A percentile compares a stretch with the other conserved stretches of the same genome.
These are phyloP conservation scores for Agrotis ipsilon DNA, from an alignment of 2,888 invertebrate species.

Conservation along the genomic window DNA sequence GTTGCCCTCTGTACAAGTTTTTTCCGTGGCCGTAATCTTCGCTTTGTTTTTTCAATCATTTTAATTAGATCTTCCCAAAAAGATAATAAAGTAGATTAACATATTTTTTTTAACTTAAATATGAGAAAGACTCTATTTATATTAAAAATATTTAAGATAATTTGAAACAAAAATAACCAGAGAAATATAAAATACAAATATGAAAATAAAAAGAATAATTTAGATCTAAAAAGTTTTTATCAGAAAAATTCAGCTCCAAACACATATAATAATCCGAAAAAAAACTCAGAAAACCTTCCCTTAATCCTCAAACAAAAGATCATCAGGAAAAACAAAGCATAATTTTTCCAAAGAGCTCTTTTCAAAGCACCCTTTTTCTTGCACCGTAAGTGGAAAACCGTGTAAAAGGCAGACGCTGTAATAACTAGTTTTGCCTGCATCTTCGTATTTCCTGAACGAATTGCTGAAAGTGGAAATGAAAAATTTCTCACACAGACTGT, in stretches of 20 bases:
- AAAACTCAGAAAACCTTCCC: not conserved
- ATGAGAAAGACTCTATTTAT: too few relatives aligned
- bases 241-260: not conserved
- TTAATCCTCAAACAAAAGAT: slow-evolving; percentile 9
- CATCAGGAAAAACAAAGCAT: slow-evolving; percentile 7
- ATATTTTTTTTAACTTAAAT: too few relatives aligned
- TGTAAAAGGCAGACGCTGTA: slow-evolving; percentile 26
- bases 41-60: too few relatives aligned
- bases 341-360: not conserved
- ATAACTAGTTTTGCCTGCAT: slow-evolving; percentile 34
- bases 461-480: slow-evolving; percentile 36
- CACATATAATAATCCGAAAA: not conserved
- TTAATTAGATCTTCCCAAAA: too few relatives aligned
- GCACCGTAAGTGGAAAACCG: slow-evolving; percentile 47
- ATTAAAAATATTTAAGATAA: too few relatives aligned
- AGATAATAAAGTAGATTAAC: too few relatives aligned
- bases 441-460: slow-evolving; percentile 39
- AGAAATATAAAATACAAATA: too few relatives aligned
- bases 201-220: too few relatives aligned
- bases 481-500: slow-evolving; percentile 1
- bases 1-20: too few relatives aligned
- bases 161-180: too few relatives aligned
- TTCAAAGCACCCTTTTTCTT: slow-evolving; percentile 14
- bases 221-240: too few relatives aligned
- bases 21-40: too few relatives aligned